Evolutionary conservation across 2,797 vertebrate species (phyloP).

Genomic region (Peromyscus aztecus): DNA sequence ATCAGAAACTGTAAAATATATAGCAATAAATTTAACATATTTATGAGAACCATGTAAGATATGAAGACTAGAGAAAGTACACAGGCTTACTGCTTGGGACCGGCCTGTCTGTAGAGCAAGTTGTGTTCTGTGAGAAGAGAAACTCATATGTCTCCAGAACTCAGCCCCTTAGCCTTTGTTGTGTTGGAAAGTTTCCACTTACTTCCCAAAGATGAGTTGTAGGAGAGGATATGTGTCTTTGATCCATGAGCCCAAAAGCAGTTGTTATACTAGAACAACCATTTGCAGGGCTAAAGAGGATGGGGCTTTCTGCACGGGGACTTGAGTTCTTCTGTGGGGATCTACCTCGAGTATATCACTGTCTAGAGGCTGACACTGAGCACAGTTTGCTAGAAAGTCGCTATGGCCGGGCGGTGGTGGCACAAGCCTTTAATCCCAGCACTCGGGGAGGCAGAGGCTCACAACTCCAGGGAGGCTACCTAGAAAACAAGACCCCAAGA

Average conservation of each 20-base stretch:
- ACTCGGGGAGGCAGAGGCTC: too few species aligned
- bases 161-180: background rate
- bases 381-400: background rate
- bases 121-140: background rate
- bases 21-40: conserved; percentile 6
- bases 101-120: background rate
- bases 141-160: background rate
- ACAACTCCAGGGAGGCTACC: too few species aligned
- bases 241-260: background rate
- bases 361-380: background rate
- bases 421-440: too few species aligned
- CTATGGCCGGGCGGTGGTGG: background rate
- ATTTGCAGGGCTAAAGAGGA: background rate
- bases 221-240: background rate
- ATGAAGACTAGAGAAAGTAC: conserved; percentile 16
- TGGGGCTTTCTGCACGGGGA: background rate
- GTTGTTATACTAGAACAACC: background rate
- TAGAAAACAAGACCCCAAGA: too few species aligned
- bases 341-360: background rate
- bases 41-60: background rate
- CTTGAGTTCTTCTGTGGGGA: too few species aligned
- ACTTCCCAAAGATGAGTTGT: background rate
- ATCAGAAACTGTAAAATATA: conserved; percentile 20
- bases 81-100: background rate
- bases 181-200: background rate